These are phyloP conservation scores for Drosophila asahinai DNA, from an alignment of 1,140 invertebrate genomes.

Conservation along the genomic window DNA sequence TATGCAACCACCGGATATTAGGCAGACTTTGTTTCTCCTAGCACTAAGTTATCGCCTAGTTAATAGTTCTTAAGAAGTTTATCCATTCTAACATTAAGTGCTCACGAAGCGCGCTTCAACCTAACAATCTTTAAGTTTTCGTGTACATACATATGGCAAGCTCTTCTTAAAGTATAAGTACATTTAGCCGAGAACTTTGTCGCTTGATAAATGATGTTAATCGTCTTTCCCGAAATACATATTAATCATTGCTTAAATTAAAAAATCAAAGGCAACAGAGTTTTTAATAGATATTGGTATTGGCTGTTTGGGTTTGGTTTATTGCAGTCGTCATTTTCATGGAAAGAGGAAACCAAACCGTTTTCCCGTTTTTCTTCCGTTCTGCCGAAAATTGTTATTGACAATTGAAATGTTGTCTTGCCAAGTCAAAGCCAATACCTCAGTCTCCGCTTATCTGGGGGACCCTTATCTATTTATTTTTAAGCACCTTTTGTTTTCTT, in stretches of 20 bases:
- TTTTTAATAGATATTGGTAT: not conserved
- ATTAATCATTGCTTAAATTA: constrained; percentile 32
- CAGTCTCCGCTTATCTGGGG: constrained; percentile 5
- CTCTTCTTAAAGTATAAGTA: constrained; percentile 31
- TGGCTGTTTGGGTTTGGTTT: not conserved
- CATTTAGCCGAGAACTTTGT: constrained; percentile 5
- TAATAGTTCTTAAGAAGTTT: constrained; percentile 46
- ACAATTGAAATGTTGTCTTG: not conserved
- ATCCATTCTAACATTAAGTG: constrained; percentile 16
- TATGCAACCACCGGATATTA: constrained; percentile 38
- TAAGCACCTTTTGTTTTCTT: too few species aligned
- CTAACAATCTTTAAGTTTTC: not conserved
- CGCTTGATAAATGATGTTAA: constrained; percentile 37
- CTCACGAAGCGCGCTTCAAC: not conserved
- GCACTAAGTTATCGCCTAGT: constrained; percentile 52
- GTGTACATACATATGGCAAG: constrained; percentile 30
- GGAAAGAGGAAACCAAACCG: not conserved
- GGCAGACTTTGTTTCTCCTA: constrained; percentile 38
- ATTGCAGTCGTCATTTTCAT: not conserved
- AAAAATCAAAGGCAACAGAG: not conserved
- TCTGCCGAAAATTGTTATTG: not conserved
- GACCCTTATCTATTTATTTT: constrained; percentile 40
- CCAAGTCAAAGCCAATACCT: not conserved
- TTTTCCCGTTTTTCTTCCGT: too few species aligned
- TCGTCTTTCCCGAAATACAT: constrained; percentile 32